Conservation (phyloP, 2,113 vertebrate genomes). For the Proterorhinus semilunaris region DNA sequence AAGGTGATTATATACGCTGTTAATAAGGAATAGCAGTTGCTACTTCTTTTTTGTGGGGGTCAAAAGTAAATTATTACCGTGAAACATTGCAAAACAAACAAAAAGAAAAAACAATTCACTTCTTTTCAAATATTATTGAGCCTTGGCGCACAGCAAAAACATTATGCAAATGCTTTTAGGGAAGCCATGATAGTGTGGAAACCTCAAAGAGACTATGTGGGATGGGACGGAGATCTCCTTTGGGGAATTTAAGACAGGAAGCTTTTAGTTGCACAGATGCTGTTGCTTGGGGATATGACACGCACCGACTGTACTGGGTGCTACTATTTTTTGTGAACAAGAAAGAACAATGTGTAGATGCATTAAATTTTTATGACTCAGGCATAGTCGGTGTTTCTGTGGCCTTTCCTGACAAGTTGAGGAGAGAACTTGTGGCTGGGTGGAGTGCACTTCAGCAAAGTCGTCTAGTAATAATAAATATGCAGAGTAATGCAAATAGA, state of each 20-base stretch:
- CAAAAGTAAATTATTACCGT: too few relatives aligned
- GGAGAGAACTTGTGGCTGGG: neutral
- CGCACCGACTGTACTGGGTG: neutral
- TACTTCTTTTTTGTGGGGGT: too few relatives aligned
- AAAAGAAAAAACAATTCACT: neutral
- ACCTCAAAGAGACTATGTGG: conserved; percentile 11
- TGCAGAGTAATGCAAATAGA: neutral
- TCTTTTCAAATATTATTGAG: neutral
- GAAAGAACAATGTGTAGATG: conserved; percentile 12
- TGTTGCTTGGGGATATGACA: conserved; percentile 9
- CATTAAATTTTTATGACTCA: conserved; percentile 40
- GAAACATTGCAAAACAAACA: neutral
- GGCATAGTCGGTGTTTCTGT: conserved; percentile 14
- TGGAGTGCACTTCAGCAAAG: conserved; percentile 7
- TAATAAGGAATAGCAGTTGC: too few relatives aligned
- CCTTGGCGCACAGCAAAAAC: conserved; percentile 18
- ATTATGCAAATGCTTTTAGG: conserved; percentile 3
- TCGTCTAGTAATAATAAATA: neutral
- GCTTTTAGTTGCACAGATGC: conserved; percentile 11
- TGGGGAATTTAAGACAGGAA: conserved; percentile 12
- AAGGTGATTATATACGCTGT: too few relatives aligned
- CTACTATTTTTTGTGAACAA: conserved; percentile 30
- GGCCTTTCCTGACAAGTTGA: conserved; percentile 18
- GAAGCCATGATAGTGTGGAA: neutral
- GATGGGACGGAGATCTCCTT: conserved; percentile 12